Evolutionary conservation across 2,797 vertebrate species (phyloP), one percentile per base, ranked within the genome.

Genomic region (Falco naumanni): DNA sequence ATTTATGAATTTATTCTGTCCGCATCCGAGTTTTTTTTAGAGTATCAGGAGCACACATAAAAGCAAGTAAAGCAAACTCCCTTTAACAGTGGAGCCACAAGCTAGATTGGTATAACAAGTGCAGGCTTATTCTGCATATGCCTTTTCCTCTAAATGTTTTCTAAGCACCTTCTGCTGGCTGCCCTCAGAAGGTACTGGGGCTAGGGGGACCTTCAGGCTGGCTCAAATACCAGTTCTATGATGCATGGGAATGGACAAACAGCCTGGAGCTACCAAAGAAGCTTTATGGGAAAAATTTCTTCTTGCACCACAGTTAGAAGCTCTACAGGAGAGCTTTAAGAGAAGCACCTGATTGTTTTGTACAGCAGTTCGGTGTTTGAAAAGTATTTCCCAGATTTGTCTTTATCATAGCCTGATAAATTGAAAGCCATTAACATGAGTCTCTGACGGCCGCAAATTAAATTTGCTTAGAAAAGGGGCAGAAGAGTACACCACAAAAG

Each of bases 201-300:
- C 16, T 31, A 20, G 12, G 57, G 6, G 6, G 43, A 25, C 39
- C 68, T 51, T 28, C 43, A 41, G 16, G 2, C 22, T 11, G 37
- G 16, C 53, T 77, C 48, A 31, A 84, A 64, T 2, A 50, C 19
- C 50, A 25, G 6, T 6, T 64, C 56, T 16, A 7, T 0, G 8
- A 50, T 5, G 33, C 6, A 1, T 5, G 29, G 1, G 3, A 70
- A n/a, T 22, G 34, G 72, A 47, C 0, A 0, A 56, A 22, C 60
- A n/a, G 28, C 11, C 45, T 25, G 60, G 60, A 87, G 51, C 64
- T 34, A 75, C 25, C 47, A 33, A 28, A 33, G 14, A 41, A 25
- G 34, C 24, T 74, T 29, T 14, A 84, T 1, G 6, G 48, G 26
- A 69, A 56, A 47, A 29, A 48, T 41, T n/a, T 45, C 29, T 78